Evolutionary conservation across 2,113 vertebrate genomes (phyloP).

Genomic region (Columba janthina): DNA sequence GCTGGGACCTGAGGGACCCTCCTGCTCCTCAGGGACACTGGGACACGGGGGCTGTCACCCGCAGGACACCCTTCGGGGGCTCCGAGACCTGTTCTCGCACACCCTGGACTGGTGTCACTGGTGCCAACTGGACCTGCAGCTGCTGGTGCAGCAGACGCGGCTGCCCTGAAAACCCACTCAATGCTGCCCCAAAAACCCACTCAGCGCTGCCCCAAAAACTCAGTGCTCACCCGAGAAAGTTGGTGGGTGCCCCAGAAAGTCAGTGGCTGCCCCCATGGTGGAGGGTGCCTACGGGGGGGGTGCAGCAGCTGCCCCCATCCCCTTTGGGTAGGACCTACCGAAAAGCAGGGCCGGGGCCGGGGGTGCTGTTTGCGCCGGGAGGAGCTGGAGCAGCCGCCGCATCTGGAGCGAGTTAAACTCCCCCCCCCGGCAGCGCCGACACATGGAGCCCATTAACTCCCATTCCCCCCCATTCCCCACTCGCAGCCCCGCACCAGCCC

Average conservation of each 20-base stretch:
- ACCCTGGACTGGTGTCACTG: background rate
- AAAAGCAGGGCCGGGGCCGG: background rate
- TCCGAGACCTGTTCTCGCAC: fast-evolving
- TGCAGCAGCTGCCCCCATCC: too few species aligned
- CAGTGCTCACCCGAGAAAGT: fast-evolving
- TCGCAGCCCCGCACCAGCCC: background rate
- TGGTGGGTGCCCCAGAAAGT: fast-evolving
- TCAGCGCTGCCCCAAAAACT: fast-evolving
- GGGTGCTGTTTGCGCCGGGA: background rate
- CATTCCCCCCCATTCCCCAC: background rate
- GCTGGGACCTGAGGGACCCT: background rate
- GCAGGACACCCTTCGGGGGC: background rate
- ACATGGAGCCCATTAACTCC: conserved; percentile 54
- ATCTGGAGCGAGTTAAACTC: conserved; percentile 57
- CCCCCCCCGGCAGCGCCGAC: background rate
- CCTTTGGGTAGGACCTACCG: background rate
- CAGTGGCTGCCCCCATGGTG: too few species aligned
- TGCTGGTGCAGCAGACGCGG: fast-evolving
- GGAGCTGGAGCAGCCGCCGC: conserved; percentile 38
- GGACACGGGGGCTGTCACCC: background rate
- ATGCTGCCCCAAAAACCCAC: background rate
- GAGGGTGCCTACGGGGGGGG: fast-evolving
- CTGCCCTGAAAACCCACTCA: fast-evolving
- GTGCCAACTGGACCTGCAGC: background rate
- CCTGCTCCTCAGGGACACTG: fast-evolving